These are phyloP conservation scores for Tubulanus polymorphus DNA, from an alignment of 2,888 invertebrate genomes.

Conservation along the genomic window DNA sequence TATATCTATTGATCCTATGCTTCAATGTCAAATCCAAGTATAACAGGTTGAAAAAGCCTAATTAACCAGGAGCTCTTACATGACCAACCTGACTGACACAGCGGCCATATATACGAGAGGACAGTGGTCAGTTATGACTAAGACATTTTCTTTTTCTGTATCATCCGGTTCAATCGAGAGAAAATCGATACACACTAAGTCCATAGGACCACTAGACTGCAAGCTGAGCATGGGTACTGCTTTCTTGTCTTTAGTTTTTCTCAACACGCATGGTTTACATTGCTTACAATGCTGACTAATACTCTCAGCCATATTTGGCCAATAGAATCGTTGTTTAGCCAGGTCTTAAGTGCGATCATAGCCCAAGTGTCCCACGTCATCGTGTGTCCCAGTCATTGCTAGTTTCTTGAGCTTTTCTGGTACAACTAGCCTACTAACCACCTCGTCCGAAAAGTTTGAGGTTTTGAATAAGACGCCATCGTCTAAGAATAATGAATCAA, in stretches of 20 bases:
- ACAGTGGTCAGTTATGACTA: constrained; percentile 15
- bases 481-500: too few species aligned
- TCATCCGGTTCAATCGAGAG: constrained; percentile 11
- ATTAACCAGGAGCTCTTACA: too few species aligned
- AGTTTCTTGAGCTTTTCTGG: constrained; percentile 5
- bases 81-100: too few species aligned
- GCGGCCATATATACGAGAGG: too few species aligned
- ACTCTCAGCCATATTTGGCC: not conserved
- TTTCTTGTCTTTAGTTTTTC: too few species aligned
- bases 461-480: too few species aligned
- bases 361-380: not conserved
- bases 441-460: too few species aligned
- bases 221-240: too few species aligned
- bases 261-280: too few species aligned
- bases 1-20: too few species aligned
- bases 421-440: constrained; percentile 14
- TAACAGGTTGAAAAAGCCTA: too few species aligned
- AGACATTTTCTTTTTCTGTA: constrained; percentile 13
- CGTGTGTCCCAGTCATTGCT: constrained; percentile 7
- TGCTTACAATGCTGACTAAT: not conserved
- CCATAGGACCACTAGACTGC: constrained; percentile 4
- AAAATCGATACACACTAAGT: constrained; percentile 11
- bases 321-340: not conserved
- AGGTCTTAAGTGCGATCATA: not conserved
- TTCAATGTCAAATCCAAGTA: too few species aligned